These are phyloP conservation scores for Zelostemma sp. DNA, from an alignment of 1,140 invertebrate genomes.

Conservation along the genomic window DNA sequence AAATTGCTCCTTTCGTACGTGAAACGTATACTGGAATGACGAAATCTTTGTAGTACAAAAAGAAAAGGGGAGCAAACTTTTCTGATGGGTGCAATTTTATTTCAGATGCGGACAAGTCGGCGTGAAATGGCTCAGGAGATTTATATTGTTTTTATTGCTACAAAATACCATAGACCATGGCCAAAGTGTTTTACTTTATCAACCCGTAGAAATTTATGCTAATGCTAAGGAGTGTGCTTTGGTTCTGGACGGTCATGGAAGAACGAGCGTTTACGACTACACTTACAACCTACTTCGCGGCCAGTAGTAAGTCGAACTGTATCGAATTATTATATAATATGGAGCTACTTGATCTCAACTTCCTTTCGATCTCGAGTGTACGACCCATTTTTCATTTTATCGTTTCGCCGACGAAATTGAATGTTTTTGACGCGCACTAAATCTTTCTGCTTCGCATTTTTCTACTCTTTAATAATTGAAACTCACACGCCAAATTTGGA, in stretches of 20 bases:
- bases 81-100: conserved; percentile 37
- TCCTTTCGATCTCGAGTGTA: too few relatives aligned
- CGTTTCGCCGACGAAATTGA: too few relatives aligned
- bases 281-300: conserved; percentile 84
- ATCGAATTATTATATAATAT: background rate
- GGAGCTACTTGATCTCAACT: background rate
- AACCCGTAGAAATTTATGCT: conserved; percentile 57
- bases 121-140: conserved; percentile 28
- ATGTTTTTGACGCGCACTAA: too few relatives aligned
- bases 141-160: conserved; percentile 36
- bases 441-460: too few relatives aligned
- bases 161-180: conserved; percentile 32
- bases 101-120: conserved; percentile 30
- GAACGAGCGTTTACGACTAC: conserved; percentile 85
- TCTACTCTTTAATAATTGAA: too few relatives aligned
- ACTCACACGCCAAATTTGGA: too few relatives aligned
- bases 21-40: conserved; percentile 22
- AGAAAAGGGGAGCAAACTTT: conserved; percentile 19
- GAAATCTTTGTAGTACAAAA: conserved; percentile 28
- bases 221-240: conserved; percentile 80
- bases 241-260: conserved; percentile 78
- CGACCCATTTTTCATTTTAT: too few relatives aligned
- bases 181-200: conserved; percentile 57
- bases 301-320: conserved; percentile 73
- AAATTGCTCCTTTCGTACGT: conserved; percentile 24